A percentile compares a stretch with the other conserved stretches of the same genome.
Evolutionary conservation across 2,888 invertebrate species (phyloP).

Genomic region (Pterobdella sp.): DNA sequence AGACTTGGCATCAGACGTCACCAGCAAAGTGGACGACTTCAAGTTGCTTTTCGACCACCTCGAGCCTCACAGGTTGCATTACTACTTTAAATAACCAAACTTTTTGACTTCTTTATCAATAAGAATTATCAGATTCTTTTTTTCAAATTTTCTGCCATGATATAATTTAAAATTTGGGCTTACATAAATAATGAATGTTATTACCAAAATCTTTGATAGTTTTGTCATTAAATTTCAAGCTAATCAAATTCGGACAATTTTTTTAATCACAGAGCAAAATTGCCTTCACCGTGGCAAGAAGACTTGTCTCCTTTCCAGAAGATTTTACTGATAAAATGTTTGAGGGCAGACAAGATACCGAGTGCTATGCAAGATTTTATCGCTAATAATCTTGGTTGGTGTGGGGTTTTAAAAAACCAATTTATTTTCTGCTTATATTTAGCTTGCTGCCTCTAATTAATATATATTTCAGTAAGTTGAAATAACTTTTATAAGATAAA

Average conservation of each 20-base stretch:
- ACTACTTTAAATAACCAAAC: no score
- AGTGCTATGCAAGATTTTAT: constrained; percentile 55
- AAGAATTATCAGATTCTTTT: not conserved
- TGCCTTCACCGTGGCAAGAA: constrained; percentile 49
- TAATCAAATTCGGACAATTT: not conserved
- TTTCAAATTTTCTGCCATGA: no score
- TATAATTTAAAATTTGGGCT: no score
- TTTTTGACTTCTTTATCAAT: no score
- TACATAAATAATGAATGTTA: no score
- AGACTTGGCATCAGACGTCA: constrained; percentile 57
- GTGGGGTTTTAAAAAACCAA: no score
- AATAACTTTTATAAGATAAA: no score
- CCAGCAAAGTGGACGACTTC: constrained; percentile 44
- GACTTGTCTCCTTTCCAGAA: constrained; percentile 50
- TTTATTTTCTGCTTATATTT: no score
- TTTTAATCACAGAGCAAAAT: constrained; percentile 48
- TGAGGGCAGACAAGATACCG: constrained; percentile 51
- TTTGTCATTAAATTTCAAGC: no score
- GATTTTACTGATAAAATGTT: constrained; percentile 49
- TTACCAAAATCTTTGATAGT: no score
- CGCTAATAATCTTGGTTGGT: constrained; percentile 45
- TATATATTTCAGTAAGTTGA: no score
- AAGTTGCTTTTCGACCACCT: constrained; percentile 50
- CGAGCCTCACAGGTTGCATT: constrained; percentile 50
- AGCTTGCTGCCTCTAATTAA: no score